A percentile compares a stretch with the other conserved stretches of the same genome.
Conservation (phyloP, 2,113 vertebrate species). For the Puffinus mauretanicus region DNA sequence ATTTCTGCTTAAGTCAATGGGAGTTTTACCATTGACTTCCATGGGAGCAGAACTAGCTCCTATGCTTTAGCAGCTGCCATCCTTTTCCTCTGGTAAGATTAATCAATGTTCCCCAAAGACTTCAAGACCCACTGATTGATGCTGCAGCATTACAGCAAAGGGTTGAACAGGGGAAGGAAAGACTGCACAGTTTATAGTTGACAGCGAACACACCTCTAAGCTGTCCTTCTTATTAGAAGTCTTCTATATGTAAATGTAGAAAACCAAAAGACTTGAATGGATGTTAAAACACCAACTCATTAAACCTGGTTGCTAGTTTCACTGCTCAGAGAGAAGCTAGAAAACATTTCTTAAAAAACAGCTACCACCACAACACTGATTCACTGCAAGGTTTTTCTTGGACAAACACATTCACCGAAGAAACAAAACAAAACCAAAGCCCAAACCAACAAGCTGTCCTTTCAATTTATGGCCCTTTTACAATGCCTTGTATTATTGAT, state of each 20-base stretch:
- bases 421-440: slow-evolving; percentile 52
- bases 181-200: neutral
- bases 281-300: neutral
- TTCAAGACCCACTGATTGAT: neutral
- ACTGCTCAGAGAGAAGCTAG: neutral
- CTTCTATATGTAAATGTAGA: neutral
- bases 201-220: neutral
- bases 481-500: slow-evolving; percentile 41
- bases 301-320: neutral
- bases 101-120: neutral
- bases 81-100: neutral
- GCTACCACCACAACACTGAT: neutral
- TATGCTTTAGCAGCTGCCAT: neutral
- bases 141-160: neutral
- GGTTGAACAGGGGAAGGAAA: neutral
- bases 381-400: slow-evolving; percentile 35
- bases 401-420: slow-evolving; percentile 21
- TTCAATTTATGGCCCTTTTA: slow-evolving; percentile 50
- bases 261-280: neutral
- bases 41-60: neutral
- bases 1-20: neutral
- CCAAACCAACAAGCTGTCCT: slow-evolving; percentile 49
- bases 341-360: neutral
- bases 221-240: neutral
- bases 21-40: neutral